A percentile compares a stretch with the other conserved stretches of the same genome.
Conservation (phyloP, 2,797 vertebrate genomes). For the Squalus acanthias region DNA sequence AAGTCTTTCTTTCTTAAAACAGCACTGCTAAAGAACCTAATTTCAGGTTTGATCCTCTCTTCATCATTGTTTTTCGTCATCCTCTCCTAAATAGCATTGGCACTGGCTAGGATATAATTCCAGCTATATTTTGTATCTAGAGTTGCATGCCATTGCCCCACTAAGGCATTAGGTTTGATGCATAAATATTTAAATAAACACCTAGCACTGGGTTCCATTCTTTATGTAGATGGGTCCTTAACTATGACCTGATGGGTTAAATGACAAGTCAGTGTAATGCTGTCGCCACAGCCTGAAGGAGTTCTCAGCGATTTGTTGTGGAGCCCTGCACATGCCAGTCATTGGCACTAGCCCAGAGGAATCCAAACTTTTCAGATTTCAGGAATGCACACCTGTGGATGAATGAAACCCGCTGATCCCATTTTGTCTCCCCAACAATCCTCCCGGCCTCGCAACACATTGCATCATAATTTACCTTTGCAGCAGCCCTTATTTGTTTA, state of each 20-base stretch:
- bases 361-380: background rate
- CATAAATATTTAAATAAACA: background rate
- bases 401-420: background rate
- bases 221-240: background rate
- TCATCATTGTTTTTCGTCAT: background rate
- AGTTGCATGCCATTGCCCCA: background rate
- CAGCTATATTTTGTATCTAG: background rate
- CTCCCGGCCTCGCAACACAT: background rate
- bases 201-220: background rate
- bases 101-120: background rate
- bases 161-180: background rate
- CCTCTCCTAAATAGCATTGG: background rate
- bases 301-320: background rate
- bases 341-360: background rate
- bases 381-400: background rate
- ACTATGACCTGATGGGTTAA: background rate
- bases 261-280: background rate
- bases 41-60: background rate
- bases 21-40: background rate
- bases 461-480: background rate
- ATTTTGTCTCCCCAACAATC: background rate
- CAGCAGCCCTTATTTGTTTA: background rate
- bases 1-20: background rate
- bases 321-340: background rate
- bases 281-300: background rate